A percentile compares a stretch with the other conserved stretches of the same genome.
phyloP scores from a whole-genome alignment of 2,888 invertebrate genomes.

The Halictus ligatus region DNA sequence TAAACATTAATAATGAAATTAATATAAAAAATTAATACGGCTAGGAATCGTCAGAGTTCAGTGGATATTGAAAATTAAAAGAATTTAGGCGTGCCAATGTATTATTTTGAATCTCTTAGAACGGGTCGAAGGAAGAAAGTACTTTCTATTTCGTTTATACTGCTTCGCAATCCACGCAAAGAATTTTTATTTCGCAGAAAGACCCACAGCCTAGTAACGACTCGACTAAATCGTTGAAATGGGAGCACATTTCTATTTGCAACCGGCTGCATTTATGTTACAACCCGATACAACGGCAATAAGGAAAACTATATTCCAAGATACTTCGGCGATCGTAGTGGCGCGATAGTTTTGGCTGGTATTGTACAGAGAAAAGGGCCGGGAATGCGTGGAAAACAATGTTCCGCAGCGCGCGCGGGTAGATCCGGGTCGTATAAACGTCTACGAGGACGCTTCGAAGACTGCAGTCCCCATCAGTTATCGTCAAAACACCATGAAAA shows the following conservation, averaged over 20 bases:
- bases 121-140: too few relatives aligned
- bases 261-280: neutral
- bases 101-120: too few relatives aligned
- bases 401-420: conserved; percentile 28
- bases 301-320: neutral
- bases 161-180: too few relatives aligned
- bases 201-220: neutral
- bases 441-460: conserved; percentile 48
- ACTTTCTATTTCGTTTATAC: too few relatives aligned
- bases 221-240: neutral
- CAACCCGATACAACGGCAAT: neutral
- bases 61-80: too few relatives aligned
- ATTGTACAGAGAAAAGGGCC: neutral
- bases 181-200: too few relatives aligned
- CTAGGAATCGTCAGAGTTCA: neutral
- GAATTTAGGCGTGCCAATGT: too few relatives aligned
- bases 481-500: conserved; percentile 73
- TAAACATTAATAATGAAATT: neutral
- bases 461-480: conserved; percentile 70
- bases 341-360: neutral
- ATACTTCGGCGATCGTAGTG: neutral
- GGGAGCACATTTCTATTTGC: neutral
- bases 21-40: neutral
- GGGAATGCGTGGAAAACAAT: conserved; percentile 51
- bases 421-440: conserved; percentile 41